Percentiles rank a stretch among this genome's conserved stretches.
Evolutionary conservation across 2,888 invertebrate genomes (phyloP).

Genomic region (Mesorhabditis spiculigera): DNA sequence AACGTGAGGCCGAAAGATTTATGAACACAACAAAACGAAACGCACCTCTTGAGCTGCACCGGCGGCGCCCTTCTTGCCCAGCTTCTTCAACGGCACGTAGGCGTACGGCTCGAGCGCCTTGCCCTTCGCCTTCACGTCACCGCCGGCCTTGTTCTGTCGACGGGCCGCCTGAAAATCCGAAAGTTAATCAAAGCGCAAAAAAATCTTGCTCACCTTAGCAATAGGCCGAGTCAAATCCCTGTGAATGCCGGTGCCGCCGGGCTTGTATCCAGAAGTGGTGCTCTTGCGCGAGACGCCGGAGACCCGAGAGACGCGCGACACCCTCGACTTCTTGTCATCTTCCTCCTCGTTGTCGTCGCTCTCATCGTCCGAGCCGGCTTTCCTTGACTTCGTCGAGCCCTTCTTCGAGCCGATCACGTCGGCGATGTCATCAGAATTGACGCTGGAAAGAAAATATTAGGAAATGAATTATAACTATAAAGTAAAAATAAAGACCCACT

Average conservation of each 20-base stretch:
- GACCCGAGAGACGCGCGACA: neutral
- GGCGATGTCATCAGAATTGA: slow-evolving; percentile 13
- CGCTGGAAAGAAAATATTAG: neutral
- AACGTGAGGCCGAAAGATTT: too few species aligned
- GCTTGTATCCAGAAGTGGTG: slow-evolving; percentile 6
- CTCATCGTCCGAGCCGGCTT: neutral
- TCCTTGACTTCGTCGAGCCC: neutral
- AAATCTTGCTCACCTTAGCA: slow-evolving; percentile 2
- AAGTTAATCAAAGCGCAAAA: neutral
- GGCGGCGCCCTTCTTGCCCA: neutral
- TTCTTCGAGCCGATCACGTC: slow-evolving; percentile 18
- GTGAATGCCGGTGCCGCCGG: slow-evolving; percentile 15
- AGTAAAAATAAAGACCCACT: slow-evolving; percentile 2
- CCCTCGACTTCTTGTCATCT: neutral
- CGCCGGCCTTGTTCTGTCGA: slow-evolving; percentile 14
- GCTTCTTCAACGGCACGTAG: slow-evolving; percentile 39
- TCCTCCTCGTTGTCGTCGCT: neutral
- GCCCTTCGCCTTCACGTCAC: slow-evolving; percentile 22
- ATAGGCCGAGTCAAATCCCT: slow-evolving; percentile 8
- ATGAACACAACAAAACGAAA: too few species aligned
- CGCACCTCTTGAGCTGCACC: too few species aligned
- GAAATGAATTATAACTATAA: neutral
- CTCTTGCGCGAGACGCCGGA: neutral
- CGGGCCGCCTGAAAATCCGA: neutral
- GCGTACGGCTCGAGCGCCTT: slow-evolving; percentile 45